A percentile compares a stretch with the other conserved stretches of the same genome.
phyloP scores from a whole-genome alignment of 2,113 vertebrate genomes.

The Salvelinus namaycush region DNA sequence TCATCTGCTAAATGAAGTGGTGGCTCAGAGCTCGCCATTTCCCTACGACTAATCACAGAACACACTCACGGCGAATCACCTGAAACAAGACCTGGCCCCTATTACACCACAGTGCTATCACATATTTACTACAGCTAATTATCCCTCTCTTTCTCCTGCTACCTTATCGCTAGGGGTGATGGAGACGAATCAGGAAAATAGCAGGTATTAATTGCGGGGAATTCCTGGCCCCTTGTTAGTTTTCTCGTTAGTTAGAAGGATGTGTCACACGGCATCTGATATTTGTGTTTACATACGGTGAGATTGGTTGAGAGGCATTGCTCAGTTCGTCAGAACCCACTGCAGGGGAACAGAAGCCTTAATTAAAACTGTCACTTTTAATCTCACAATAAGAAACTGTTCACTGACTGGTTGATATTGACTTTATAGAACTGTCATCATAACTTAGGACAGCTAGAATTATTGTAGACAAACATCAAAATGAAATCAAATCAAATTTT shows the following conservation, averaged over 20 bases:
- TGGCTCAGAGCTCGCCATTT: slow-evolving; percentile 71
- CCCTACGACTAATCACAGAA: slow-evolving; percentile 80
- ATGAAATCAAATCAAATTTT: too few species aligned
- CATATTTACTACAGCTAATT: slow-evolving; percentile 73
- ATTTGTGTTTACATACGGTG: slow-evolving; percentile 65
- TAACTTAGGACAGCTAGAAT: not conserved
- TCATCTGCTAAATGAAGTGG: slow-evolving; percentile 93
- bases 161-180: slow-evolving; percentile 58
- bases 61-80: slow-evolving; percentile 82
- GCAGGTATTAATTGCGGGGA: slow-evolving; percentile 72
- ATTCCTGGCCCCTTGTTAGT: slow-evolving; percentile 68
- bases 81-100: slow-evolving; percentile 63
- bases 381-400: slow-evolving; percentile 2
- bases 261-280: slow-evolving; percentile 70
- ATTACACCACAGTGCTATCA: slow-evolving; percentile 44
- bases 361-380: slow-evolving; percentile 54
- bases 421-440: too few species aligned
- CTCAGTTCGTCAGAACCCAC: slow-evolving; percentile 49
- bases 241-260: slow-evolving; percentile 69
- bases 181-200: slow-evolving; percentile 68
- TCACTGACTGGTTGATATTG: not conserved
- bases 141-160: slow-evolving; percentile 57
- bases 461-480: not conserved
- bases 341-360: slow-evolving; percentile 56
- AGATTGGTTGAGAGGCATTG: slow-evolving; percentile 56